phyloP scores from a whole-genome alignment of 1,140 invertebrate genomes.

The Myzus persicae region DNA sequence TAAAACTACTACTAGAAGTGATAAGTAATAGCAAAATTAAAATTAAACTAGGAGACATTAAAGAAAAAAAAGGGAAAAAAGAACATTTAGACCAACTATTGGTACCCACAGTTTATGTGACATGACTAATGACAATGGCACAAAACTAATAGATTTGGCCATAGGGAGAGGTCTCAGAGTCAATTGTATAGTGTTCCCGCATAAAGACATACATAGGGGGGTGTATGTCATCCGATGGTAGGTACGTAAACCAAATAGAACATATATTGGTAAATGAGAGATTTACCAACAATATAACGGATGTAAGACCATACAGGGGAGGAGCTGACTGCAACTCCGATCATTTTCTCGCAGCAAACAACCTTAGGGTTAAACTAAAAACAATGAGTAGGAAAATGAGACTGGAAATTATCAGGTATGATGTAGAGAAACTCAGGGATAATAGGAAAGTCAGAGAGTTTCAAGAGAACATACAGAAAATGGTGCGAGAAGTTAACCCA shows the following conservation, averaged over 20 bases:
- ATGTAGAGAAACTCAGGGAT: too few species aligned
- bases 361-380: too few species aligned
- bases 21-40: not conserved
- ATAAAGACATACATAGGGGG: not conserved
- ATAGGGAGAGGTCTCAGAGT: not conserved
- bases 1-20: not conserved
- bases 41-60: not conserved
- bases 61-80: slow-evolving; percentile 38
- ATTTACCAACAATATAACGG: too few species aligned
- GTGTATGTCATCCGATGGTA: not conserved
- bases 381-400: too few species aligned
- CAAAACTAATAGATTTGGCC: not conserved
- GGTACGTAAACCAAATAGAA: slow-evolving; percentile 47
- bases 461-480: not conserved
- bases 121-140: too few species aligned
- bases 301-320: slow-evolving; percentile 35
- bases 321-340: too few species aligned
- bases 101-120: too few species aligned
- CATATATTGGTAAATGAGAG: too few species aligned
- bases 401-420: too few species aligned
- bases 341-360: too few species aligned
- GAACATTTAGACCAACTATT: too few species aligned
- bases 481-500: not conserved
- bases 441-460: too few species aligned
- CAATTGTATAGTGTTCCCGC: not conserved